Percentiles rank a stretch among this genome's conserved stretches.
Conservation (phyloP, 2,888 invertebrate species). For the Andrena flavipes region DNA sequence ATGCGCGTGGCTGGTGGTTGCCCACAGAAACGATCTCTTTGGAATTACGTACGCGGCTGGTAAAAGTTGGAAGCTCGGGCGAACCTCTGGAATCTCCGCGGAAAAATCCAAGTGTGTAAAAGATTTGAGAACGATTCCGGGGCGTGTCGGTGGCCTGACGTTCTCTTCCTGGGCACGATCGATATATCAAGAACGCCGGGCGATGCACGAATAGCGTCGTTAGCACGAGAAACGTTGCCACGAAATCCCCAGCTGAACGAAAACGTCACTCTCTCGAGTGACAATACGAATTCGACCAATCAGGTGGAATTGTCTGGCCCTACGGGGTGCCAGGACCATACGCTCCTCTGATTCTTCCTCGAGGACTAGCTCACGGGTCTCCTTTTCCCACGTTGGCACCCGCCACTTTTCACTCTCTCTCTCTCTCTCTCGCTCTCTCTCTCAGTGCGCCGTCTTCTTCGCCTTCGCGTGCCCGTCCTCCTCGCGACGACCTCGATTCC, state of each 20-base stretch:
- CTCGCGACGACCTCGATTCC: conserved; percentile 44
- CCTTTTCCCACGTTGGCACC: conserved; percentile 78
- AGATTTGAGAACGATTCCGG: conserved; percentile 45
- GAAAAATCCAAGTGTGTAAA: conserved; percentile 9
- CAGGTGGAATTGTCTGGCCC: conserved; percentile 83
- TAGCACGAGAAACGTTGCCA: conserved; percentile 68
- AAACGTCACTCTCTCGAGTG: conserved; percentile 68
- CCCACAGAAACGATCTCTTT: too few relatives aligned
- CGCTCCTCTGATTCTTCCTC: conserved; percentile 57
- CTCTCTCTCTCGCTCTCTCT: neutral
- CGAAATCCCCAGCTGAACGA: conserved; percentile 68
- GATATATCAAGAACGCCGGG: conserved; percentile 70
- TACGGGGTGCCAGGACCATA: conserved; percentile 74
- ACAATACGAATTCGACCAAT: conserved; percentile 81
- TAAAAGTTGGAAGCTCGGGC: neutral
- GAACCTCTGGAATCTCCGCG: neutral
- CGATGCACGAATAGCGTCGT: conserved; percentile 74
- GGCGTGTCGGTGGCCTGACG: conserved; percentile 51
- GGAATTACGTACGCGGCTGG: too few relatives aligned
- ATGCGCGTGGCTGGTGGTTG: neutral
- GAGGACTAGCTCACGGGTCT: conserved; percentile 56
- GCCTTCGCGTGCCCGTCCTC: conserved; percentile 13
- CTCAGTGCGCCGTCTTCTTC: neutral
- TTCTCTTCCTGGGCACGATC: conserved; percentile 62
- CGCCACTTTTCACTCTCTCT: conserved; percentile 54